phyloP scores from a whole-genome alignment of 2,888 invertebrate species.

The Bursaphelenchus okinawaensis region DNA sequence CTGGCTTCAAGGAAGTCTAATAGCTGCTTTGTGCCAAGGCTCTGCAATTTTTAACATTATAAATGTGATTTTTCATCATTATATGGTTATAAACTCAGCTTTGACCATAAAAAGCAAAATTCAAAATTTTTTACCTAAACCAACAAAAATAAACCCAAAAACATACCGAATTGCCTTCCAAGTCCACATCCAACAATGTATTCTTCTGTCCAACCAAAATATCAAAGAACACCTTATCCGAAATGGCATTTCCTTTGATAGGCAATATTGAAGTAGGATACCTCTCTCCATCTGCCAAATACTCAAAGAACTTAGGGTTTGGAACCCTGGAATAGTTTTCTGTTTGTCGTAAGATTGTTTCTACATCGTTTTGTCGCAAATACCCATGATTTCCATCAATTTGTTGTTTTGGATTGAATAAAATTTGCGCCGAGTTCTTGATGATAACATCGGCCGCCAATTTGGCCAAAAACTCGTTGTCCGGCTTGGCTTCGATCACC shows the following conservation, averaged over 20 bases:
- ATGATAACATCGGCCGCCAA: not conserved
- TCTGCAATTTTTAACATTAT: not conserved
- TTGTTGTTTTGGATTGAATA: not conserved
- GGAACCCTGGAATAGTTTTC: not conserved
- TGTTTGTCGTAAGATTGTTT: conserved; percentile 1
- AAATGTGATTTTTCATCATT: not conserved
- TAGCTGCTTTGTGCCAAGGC: conserved; percentile 3
- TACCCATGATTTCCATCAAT: not conserved
- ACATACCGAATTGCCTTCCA: not conserved
- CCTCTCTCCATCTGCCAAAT: conserved; percentile 4
- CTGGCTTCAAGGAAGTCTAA: conserved; percentile 25
- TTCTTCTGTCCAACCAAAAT: conserved; percentile 3
- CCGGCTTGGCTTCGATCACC: not conserved
- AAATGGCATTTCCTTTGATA: not conserved
- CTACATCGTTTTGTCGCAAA: not conserved
- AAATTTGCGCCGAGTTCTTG: not conserved
- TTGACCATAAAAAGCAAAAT: not conserved
- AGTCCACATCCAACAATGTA: conserved; percentile 1
- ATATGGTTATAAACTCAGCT: not conserved
- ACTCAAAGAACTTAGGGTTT: conserved; percentile 1
- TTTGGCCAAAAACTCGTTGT: not conserved
- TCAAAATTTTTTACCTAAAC: too few relatives aligned
- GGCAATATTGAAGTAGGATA: conserved; percentile 6
- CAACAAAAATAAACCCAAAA: not conserved
- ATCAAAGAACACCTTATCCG: not conserved